A percentile compares a stretch with the other conserved stretches of the same genome.
phyloP scores from a whole-genome alignment of 2,888 invertebrate species.

The Euproctis similis region DNA sequence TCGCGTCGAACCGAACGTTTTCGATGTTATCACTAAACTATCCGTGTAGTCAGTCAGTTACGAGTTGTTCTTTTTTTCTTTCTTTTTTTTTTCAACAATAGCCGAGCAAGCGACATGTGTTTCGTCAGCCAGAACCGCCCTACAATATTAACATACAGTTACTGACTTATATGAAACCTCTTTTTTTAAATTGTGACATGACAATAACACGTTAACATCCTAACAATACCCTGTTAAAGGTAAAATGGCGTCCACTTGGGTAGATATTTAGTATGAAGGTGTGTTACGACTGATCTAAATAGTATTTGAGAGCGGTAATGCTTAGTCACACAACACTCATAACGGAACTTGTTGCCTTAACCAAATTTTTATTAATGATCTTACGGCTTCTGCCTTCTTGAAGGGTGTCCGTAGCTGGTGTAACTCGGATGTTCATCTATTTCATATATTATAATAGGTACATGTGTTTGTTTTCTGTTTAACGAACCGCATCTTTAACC shows the following conservation, averaged over 20 bases:
- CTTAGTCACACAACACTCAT: conserved; percentile 34
- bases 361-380: conserved; percentile 54
- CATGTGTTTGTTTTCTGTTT: conserved; percentile 35
- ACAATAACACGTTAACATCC: conserved; percentile 67
- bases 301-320: conserved; percentile 26
- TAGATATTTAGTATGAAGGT: conserved; percentile 29
- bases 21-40: conserved; percentile 42
- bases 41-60: conserved; percentile 42
- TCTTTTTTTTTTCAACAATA: conserved; percentile 47
- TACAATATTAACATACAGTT: conserved; percentile 61
- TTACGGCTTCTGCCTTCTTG: conserved; percentile 19
- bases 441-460: too few species aligned
- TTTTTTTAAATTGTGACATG: conserved; percentile 61
- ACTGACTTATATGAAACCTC: conserved; percentile 43
- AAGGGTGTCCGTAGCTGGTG: conserved; percentile 29
- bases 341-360: conserved; percentile 49
- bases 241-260: conserved; percentile 44
- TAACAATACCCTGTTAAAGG: conserved; percentile 56
- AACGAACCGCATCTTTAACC: conserved; percentile 27
- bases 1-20: conserved; percentile 25
- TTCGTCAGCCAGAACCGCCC: conserved; percentile 58
- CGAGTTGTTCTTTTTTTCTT: conserved; percentile 10
- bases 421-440: conserved; percentile 39
- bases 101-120: conserved; percentile 57
- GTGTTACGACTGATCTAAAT: conserved; percentile 16